Evolutionary conservation across 2,888 invertebrate genomes (phyloP), one percentile per base, ranked within the genome.

Genomic region (Ligdia adustata): DNA sequence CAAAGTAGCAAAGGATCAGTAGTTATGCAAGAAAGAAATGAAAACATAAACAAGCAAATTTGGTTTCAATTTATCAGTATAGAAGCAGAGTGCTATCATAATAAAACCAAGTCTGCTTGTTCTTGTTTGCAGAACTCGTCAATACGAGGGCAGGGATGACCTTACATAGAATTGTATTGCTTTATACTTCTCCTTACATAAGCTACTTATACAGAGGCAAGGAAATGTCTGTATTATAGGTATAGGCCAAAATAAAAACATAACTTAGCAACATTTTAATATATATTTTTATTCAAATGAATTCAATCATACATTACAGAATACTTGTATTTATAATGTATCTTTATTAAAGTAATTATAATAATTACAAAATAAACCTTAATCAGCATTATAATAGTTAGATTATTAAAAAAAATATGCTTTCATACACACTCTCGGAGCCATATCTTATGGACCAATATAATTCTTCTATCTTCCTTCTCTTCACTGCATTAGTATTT

Each of bases 221-320:
- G n/a, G n/a, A n/a, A n/a, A n/a, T n/a, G n/a, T n/a, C n/a, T n/a
- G n/a, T n/a, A n/a, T n/a, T n/a, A n/a, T n/a, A n/a, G n/a, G n/a
- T n/a, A n/a, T n/a, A n/a, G n/a, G n/a, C n/a, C n/a, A n/a, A 72
- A 46, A 46, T 46, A 13, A 78, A 85, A 82, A 78, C 79, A 79
- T 67, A 75, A 70, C 70, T 84, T 87, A 86, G 86, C 86, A 90
- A 91, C 90, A 90, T 90, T 91, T 91, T 90, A 86, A 90, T 91
- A 91, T 90, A 90, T 90, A 90, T 89, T 90, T 89, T 91, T 91
- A 90, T 89, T 91, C 80, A 90, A 91, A 90, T 90, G 78, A 90
- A 91, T 86, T 86, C 78, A 88, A 86, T 88, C 82, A 85, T 90
- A 88, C 87, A 85, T 83, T 84, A 86, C 81, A 81, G 83, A 84